Base-by-base conservation (phyloP, 2,888 invertebrate species). In the Noctua comes region DNA sequence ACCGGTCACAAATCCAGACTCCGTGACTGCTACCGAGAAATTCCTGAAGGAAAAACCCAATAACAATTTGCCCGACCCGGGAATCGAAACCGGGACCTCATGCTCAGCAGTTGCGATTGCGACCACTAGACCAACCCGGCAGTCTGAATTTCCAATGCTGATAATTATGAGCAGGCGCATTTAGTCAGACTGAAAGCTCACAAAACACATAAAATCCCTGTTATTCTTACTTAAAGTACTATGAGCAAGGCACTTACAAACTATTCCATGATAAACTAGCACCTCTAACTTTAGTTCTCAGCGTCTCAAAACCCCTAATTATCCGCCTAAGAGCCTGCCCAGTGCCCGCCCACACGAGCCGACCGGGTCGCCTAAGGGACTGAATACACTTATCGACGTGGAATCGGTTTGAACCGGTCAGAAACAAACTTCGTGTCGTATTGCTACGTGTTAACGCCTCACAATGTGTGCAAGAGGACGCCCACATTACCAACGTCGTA, bases 321-420 rank as follows among this genome's bases (percentile, higher is more conserved):
- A 64, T 13, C 83, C 59, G 66, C 68, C 82, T 59, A 40, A 64
- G 40, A 46, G 21, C 59, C 76, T 18, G 24, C 77, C 82, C 43
- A 86, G 40, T 40, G 40, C 40, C 40, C 7, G 40, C 40, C 40
- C 7, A 43, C 86, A 77, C 24, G 54, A 62, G 24, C 43, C 36
- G 36, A 36, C 68, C 21, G 16, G 31, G 46, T 46, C 31, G 73
- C 24, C 11, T 27, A 59, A 31, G 18, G 18, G 8, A 0, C 8
- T 8, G 8, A 18, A 18, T 31, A 62, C 62, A 31, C 27, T n/a
- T 13, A 6, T 13, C 57, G n/a, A n/a, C n/a, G 13, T 13, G n/a
- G n/a, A 13, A 16, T n/a, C n/a, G 0, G 13, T 57, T 27, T 6
- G 57, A 13, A 24, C 24, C 10, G 24, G 51, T 24, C 51, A 10